Percentiles rank a stretch among this genome's conserved stretches.
Conservation (phyloP, 1,140 invertebrate species). For the Araneus ventricosus region DNA sequence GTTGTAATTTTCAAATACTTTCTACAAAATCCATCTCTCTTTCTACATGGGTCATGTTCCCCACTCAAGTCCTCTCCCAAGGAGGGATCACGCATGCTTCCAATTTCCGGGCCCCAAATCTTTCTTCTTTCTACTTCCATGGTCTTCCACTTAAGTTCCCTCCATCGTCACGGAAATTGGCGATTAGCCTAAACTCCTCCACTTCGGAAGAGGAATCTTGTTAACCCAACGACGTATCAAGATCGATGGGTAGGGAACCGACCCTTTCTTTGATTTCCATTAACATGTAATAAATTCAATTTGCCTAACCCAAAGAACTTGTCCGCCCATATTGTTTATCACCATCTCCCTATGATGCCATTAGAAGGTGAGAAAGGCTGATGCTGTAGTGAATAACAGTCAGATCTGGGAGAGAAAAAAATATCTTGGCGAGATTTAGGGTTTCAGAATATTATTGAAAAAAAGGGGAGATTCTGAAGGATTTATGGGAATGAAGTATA, state of each 20-base stretch:
- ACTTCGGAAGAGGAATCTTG: conserved; percentile 66
- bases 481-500: too few species aligned
- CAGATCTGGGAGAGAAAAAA: not conserved
- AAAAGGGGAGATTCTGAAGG: too few species aligned
- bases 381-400: not conserved
- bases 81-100: conserved; percentile 42
- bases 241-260: conserved; percentile 50
- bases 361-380: conserved; percentile 3
- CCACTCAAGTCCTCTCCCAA: not conserved
- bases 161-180: conserved; percentile 71
- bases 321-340: conserved; percentile 59
- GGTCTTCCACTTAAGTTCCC: conserved; percentile 54
- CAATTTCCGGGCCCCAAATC: conserved; percentile 47
- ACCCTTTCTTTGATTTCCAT: conserved; percentile 53
- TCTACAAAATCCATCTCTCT: conserved; percentile 15
- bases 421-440: too few species aligned
- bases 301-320: conserved; percentile 39
- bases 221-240: conserved; percentile 54
- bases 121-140: conserved; percentile 14
- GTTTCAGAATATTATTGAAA: too few species aligned
- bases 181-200: conserved; percentile 66
- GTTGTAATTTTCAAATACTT: conserved; percentile 41
- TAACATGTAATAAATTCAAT: conserved; percentile 70
- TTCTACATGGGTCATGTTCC: not conserved
- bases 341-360: not conserved